Evolutionary conservation across 2,888 invertebrate genomes (phyloP), one percentile per base, ranked within the genome.

Genomic region (Caenorhabditis sp.): DNA sequence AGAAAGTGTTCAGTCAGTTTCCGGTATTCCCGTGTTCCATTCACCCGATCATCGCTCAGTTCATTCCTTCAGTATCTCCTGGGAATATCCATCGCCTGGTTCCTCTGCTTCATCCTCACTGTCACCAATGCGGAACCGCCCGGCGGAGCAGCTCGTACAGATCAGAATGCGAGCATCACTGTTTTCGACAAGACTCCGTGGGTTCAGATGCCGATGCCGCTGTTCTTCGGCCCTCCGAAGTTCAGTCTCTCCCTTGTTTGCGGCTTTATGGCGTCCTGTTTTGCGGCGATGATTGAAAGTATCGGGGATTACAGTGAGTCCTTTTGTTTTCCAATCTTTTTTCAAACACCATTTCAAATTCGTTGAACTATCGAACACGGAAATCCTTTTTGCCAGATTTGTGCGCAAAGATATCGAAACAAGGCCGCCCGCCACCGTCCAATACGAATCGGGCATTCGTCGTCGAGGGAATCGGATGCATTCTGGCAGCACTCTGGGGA

Each of bases 131-230:
- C 82, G 8, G 89, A 89, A 44, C 87, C 89, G 2, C 64, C 51
- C 26, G 80, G 77, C 40, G 83, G 89, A 32, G 77, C 76, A 32
- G 89, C 89, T 5, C 67, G 89, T 28, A 81, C 85, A 0, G 89
- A 89, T 79, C 87, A 89, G 51, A 85, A 89, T 15, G 78, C 69
- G 13, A 84, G 87, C 8, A 26, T 89, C 28, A 56, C 65, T 1
- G 87, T 88, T 0, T 74, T 89, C 20, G 56, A 74, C 20, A 51
- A 84, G 9, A 80, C 88, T 2, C 89, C 89, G 1, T 89, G 89
- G 89, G 72, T 89, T 13, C 88, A 89, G 55, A 79, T 89, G n/a
- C 89, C 89, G 6, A 83, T 86, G 78, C 89, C 89, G 5, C 80
- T 87, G 20, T 70, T 61, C 32, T 89, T 88, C 60, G 89, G 89